Evolutionary conservation across 53 echinoderm and acorn worm genomes (phyloP).

Genomic region (Temnopleurus reevesii): DNA sequence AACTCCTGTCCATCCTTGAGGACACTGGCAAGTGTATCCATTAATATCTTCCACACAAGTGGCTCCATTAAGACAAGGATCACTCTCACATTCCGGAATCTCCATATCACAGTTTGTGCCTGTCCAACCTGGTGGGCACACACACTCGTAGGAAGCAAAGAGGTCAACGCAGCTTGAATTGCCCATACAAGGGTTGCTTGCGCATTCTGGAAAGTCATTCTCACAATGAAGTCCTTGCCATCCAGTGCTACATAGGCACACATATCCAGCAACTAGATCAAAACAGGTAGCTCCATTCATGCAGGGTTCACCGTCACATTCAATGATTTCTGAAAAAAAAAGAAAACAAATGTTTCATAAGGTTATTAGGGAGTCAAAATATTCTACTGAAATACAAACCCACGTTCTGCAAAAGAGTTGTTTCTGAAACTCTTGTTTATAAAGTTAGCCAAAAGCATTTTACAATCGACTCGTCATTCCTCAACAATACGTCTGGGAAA

Average conservation of each 20-base stretch:
- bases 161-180: slow-evolving; percentile 61
- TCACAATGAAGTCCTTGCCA: slow-evolving; percentile 65
- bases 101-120: slow-evolving; percentile 60
- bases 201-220: slow-evolving; percentile 57
- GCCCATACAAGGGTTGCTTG: slow-evolving; percentile 59
- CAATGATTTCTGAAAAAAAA: slow-evolving; percentile 62
- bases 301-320: slow-evolving; percentile 61
- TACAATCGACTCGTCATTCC: slow-evolving; percentile 18
- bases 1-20: slow-evolving; percentile 64
- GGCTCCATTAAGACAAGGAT: slow-evolving; percentile 79
- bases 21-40: slow-evolving; percentile 60
- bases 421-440: too few relatives aligned
- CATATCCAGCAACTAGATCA: slow-evolving; percentile 58
- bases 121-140: slow-evolving; percentile 57
- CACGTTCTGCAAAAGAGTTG: too few relatives aligned
- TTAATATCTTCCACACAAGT: slow-evolving; percentile 57
- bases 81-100: slow-evolving; percentile 51
- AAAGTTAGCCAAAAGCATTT: too few relatives aligned
- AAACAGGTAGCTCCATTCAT: slow-evolving; percentile 64
- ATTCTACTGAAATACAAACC: too few relatives aligned
- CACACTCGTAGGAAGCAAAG: slow-evolving; percentile 52
- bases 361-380: too few relatives aligned
- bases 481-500: too few relatives aligned
- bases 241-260: slow-evolving; percentile 60
- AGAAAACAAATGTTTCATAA: too few relatives aligned